phyloP scores from a whole-genome alignment of 1,140 invertebrate species.

The Frieseomelitta varia region DNA sequence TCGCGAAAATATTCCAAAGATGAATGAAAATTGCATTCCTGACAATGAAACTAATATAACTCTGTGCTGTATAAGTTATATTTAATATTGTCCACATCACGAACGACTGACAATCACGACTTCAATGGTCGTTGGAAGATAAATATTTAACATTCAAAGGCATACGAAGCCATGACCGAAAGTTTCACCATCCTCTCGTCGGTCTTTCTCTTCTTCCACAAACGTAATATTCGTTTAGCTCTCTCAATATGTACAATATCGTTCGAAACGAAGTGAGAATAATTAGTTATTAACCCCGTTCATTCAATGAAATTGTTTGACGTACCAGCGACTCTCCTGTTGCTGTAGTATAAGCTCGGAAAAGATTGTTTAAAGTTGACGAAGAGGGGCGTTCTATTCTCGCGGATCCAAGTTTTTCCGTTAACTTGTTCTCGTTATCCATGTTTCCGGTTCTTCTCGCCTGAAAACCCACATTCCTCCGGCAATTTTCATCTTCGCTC shows the following conservation, averaged over 20 bases:
- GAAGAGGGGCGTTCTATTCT: neutral
- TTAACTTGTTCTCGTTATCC: slow-evolving; percentile 3
- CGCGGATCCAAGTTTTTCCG: neutral
- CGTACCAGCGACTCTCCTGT: neutral
- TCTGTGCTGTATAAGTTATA: too few species aligned
- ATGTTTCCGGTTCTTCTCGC: neutral
- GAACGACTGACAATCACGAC: neutral
- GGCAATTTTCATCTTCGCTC: neutral
- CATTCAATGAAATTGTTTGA: neutral
- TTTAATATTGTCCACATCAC: too few species aligned
- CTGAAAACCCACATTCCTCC: neutral
- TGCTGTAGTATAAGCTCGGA: neutral
- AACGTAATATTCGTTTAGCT: neutral
- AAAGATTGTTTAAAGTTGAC: neutral
- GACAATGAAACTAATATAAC: too few species aligned
- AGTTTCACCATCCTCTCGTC: neutral
- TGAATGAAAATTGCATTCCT: too few species aligned
- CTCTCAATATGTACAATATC: neutral
- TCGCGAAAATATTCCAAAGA: too few species aligned
- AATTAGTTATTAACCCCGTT: slow-evolving; percentile 39
- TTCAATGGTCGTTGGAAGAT: neutral
- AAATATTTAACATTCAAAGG: neutral
- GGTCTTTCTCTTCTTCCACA: neutral
- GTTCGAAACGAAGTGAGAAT: slow-evolving; percentile 4
- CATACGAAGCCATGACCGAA: neutral